Evolutionary conservation across 2,113 vertebrate genomes (phyloP).

Genomic region (Pleuronectes platessa): DNA sequence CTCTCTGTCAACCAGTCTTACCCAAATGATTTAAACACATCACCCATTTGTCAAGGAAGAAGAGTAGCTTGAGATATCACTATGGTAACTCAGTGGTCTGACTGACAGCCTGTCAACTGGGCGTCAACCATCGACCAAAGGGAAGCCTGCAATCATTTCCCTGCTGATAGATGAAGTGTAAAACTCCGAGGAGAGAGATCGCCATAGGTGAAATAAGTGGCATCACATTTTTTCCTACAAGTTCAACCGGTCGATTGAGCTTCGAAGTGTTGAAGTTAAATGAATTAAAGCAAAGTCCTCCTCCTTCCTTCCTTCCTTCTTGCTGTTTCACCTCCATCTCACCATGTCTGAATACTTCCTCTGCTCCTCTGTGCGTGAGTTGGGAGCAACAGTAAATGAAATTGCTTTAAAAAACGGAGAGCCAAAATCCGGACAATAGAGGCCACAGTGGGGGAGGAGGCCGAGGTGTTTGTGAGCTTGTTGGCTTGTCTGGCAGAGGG

Average conservation of each 20-base stretch:
- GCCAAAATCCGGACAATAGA: slow-evolving; percentile 14
- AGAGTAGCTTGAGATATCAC: slow-evolving; percentile 29
- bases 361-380: slow-evolving; percentile 8
- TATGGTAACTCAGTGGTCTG: slow-evolving; percentile 43
- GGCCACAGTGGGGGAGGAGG: not conserved
- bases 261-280: not conserved
- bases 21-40: slow-evolving; percentile 48
- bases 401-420: slow-evolving; percentile 16
- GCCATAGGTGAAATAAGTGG: no score
- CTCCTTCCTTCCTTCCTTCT: not conserved
- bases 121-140: slow-evolving; percentile 39
- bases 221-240: no score
- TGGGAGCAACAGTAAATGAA: slow-evolving; percentile 12
- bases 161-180: slow-evolving; percentile 29
- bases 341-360: slow-evolving; percentile 1
- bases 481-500: slow-evolving; percentile 20
- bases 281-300: not conserved
- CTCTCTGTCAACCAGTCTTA: slow-evolving; percentile 13
- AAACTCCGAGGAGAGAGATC: not conserved
- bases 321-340: slow-evolving; percentile 22
- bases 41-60: slow-evolving; percentile 45
- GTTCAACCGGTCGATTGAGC: not conserved
- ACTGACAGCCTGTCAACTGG: slow-evolving; percentile 61
- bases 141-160: slow-evolving; percentile 55
- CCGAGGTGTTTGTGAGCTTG: not conserved